Conservation (phyloP, 2,888 invertebrate genomes). For the Lysandra coridon region DNA sequence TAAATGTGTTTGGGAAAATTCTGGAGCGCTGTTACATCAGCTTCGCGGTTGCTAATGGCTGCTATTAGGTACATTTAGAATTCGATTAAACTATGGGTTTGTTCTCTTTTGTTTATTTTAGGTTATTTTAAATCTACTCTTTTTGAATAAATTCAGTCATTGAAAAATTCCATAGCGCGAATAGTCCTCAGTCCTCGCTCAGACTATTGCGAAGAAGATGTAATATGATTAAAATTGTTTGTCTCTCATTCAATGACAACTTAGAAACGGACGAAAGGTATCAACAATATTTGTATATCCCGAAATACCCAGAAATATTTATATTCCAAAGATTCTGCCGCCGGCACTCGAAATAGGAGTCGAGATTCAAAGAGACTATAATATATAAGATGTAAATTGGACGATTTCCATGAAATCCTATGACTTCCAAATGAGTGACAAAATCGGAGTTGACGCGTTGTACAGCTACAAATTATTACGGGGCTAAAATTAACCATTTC, state of each 20-base stretch:
- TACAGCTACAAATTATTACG: neutral
- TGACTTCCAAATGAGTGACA: slow-evolving; percentile 17
- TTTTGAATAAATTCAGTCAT: neutral
- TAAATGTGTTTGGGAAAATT: slow-evolving; percentile 21
- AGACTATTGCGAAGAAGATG: too few relatives aligned
- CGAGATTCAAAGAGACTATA: slow-evolving; percentile 16
- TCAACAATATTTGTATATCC: neutral
- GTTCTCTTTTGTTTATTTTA: neutral
- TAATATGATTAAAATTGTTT: too few relatives aligned
- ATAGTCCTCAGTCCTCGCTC: too few relatives aligned
- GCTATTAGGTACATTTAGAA: neutral
- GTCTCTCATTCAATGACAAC: neutral
- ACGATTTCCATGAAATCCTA: slow-evolving; percentile 14
- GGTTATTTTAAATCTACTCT: neutral
- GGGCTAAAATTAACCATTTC: neutral
- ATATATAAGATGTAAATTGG: slow-evolving; percentile 12
- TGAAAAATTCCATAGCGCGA: neutral
- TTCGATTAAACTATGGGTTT: neutral
- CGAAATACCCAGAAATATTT: slow-evolving; percentile 1
- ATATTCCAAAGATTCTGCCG: neutral
- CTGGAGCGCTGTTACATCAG: slow-evolving; percentile 9
- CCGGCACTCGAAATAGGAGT: neutral
- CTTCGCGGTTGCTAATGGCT: neutral
- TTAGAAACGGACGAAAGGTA: neutral
- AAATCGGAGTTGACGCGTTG: neutral